Evolutionary conservation across 2,888 invertebrate genomes (phyloP).

Genomic region (Metalampra italica): DNA sequence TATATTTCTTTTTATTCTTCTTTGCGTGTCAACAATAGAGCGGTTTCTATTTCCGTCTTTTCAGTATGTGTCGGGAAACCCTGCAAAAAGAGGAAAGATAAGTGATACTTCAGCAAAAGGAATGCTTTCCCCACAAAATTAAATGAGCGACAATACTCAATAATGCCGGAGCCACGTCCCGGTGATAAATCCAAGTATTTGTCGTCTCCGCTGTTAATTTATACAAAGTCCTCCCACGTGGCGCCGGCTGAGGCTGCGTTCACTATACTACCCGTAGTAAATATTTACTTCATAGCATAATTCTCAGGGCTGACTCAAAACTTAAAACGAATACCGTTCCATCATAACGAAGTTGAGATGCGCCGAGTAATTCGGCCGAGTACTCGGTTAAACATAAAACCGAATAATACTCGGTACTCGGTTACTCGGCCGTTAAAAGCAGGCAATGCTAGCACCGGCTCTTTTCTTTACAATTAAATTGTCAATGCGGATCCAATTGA

Average conservation of each 20-base stretch:
- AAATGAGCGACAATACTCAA: conserved; percentile 15
- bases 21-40: no score
- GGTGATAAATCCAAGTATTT: conserved; percentile 64
- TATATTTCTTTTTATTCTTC: no score
- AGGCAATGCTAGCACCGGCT: no score
- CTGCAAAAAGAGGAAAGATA: no score
- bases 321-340: no score
- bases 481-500: no score
- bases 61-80: no score
- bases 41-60: no score
- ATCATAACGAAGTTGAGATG: no score
- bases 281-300: neutral
- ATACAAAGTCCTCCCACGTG: conserved; percentile 41
- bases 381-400: neutral
- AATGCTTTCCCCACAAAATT: conserved; percentile 2
- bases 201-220: conserved; percentile 57
- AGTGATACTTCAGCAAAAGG: neutral
- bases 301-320: neutral
- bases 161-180: conserved; percentile 34
- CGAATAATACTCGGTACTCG: neutral
- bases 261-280: neutral
- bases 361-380: no score
- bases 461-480: no score
- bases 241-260: conserved; percentile 4
- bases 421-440: no score